phyloP scores from a whole-genome alignment of 2,797 vertebrate species.

The Malacoraja senta region DNA sequence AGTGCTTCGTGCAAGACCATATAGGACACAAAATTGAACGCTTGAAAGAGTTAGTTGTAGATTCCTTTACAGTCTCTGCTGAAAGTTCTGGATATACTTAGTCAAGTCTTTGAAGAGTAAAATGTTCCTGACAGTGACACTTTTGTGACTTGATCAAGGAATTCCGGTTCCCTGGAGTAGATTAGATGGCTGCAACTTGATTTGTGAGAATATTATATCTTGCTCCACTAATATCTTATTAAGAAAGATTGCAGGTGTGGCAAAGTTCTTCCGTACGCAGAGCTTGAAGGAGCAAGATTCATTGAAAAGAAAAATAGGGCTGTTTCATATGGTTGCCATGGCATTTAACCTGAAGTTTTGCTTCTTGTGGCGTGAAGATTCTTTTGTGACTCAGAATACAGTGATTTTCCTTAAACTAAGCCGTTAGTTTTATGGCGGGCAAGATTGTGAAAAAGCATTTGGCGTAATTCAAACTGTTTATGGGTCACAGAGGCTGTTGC shows the following conservation, averaged over 20 bases:
- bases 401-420: not conserved
- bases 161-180: not conserved
- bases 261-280: not conserved
- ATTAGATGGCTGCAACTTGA: not conserved
- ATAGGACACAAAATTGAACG: slow-evolving; percentile 46
- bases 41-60: slow-evolving; percentile 42
- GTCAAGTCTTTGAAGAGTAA: slow-evolving; percentile 43
- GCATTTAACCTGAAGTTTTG: not conserved
- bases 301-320: not conserved
- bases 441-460: too few relatives aligned
- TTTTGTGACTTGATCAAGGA: slow-evolving; percentile 30
- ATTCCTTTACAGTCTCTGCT: slow-evolving; percentile 46
- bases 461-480: too few relatives aligned
- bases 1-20: slow-evolving; percentile 39
- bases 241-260: not conserved
- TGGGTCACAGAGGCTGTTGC: too few relatives aligned
- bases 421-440: too few relatives aligned
- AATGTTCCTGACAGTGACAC: slow-evolving; percentile 16
- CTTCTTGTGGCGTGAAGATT: not conserved
- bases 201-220: slow-evolving; percentile 5
- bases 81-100: slow-evolving; percentile 49
- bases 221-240: not conserved
- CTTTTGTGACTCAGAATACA: not conserved
- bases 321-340: not conserved
- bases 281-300: not conserved